Evolutionary conservation across 2,797 vertebrate species (phyloP).

Genomic region (Lemur catta): DNA sequence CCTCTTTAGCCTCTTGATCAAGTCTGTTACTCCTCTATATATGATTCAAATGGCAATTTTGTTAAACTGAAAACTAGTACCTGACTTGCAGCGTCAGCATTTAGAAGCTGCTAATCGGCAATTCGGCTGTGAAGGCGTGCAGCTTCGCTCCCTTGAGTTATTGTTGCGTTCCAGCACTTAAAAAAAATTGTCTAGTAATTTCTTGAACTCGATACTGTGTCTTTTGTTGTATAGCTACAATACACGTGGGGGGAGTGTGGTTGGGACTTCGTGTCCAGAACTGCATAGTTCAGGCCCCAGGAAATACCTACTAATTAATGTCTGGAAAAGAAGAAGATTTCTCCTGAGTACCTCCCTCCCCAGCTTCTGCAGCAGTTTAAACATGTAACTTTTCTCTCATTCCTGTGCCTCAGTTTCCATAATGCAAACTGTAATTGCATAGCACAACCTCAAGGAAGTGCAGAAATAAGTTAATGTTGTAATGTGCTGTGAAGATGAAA

Average conservation of each 20-base stretch:
- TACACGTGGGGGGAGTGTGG: neutral
- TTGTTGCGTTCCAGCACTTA: neutral
- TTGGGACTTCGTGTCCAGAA: neutral
- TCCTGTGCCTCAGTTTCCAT: slow-evolving; percentile 53
- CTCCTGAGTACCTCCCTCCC: neutral
- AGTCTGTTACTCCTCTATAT: neutral
- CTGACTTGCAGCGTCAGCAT: slow-evolving; percentile 23
- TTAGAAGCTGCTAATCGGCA: neutral
- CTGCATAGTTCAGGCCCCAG: neutral
- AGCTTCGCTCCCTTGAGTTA: neutral
- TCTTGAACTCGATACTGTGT: neutral
- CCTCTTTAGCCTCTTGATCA: neutral
- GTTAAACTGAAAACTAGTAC: slow-evolving; percentile 46
- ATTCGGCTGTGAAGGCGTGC: neutral
- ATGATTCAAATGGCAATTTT: neutral
- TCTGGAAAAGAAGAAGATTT: neutral
- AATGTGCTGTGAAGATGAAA: neutral
- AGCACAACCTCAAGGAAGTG: neutral
- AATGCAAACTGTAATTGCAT: neutral
- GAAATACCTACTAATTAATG: neutral
- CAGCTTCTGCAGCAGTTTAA: neutral
- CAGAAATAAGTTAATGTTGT: neutral
- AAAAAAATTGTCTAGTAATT: neutral
- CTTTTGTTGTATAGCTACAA: neutral
- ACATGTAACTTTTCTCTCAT: neutral